A percentile compares a stretch with the other conserved stretches of the same genome.
Conservation (phyloP, 2,113 vertebrate genomes). For the Anas platyrhynchos region DNA sequence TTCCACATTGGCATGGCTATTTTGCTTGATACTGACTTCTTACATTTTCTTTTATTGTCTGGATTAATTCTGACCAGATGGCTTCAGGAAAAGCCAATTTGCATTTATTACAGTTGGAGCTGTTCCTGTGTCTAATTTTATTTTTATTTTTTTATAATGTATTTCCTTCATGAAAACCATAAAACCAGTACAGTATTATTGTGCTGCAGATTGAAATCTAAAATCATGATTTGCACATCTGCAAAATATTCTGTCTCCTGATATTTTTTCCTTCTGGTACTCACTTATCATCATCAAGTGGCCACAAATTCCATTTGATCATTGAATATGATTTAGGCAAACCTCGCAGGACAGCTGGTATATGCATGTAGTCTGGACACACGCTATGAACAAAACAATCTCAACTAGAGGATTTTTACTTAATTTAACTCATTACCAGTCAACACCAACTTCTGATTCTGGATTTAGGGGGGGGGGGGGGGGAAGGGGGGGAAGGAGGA, state of each 20-base stretch:
- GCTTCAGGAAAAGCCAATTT: not conserved
- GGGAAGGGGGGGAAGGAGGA: not conserved
- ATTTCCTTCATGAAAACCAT: not conserved
- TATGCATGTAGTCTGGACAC: not conserved
- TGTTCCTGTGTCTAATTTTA: not conserved
- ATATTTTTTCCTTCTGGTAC: not conserved
- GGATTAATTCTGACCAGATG: not conserved
- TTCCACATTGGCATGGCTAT: not conserved
- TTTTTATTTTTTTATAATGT: not conserved
- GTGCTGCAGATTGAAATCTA: not conserved
- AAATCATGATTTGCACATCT: not conserved
- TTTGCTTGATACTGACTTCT: not conserved
- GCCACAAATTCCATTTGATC: not conserved
- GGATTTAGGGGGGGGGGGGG: not conserved
- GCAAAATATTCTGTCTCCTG: not conserved
- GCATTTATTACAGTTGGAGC: not conserved
- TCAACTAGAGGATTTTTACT: not conserved
- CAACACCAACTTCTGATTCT: not conserved
- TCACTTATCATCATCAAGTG: not conserved
- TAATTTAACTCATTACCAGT: not conserved
- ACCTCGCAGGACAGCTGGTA: not conserved
- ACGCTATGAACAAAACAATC: not conserved
- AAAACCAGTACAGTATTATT: not conserved
- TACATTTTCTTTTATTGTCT: not conserved
- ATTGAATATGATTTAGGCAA: not conserved